Evolutionary conservation across 2,888 invertebrate genomes (phyloP).

Genomic region (Amorpha juglandis): DNA sequence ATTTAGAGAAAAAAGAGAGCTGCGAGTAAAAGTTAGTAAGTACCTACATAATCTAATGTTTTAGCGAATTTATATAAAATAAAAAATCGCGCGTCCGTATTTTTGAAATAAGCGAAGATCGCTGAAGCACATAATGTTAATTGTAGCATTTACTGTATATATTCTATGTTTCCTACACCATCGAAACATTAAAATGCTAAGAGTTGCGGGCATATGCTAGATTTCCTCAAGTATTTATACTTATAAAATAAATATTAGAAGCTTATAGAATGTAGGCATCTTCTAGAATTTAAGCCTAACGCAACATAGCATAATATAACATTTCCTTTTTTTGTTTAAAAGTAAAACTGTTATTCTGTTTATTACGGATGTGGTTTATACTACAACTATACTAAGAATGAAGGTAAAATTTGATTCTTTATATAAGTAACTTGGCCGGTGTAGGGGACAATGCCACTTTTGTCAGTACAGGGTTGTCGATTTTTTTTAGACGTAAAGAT

Average conservation of each 20-base stretch:
- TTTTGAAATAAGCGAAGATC: too few species aligned
- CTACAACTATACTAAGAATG: neutral
- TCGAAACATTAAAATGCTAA: neutral
- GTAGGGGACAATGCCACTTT: conserved; percentile 30
- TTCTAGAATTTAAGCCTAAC: too few species aligned
- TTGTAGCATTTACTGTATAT: too few species aligned
- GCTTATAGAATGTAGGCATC: too few species aligned
- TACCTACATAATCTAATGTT: too few species aligned
- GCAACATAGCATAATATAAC: too few species aligned
- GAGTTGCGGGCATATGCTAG: neutral
- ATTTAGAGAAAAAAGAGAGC: too few species aligned
- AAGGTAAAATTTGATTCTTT: conserved; percentile 29
- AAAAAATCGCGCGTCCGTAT: too few species aligned
- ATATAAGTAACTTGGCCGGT: conserved; percentile 36
- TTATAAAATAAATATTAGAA: conserved; percentile 20
- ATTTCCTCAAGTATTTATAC: too few species aligned
- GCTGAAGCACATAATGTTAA: too few species aligned
- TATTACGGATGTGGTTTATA: conserved; percentile 2
- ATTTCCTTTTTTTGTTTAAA: neutral
- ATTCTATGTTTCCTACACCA: neutral
- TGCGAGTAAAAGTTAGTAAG: too few species aligned
- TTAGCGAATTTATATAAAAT: too few species aligned
- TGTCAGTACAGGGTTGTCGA: conserved; percentile 41
- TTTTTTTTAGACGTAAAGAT: neutral
- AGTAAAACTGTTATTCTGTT: conserved; percentile 14